A percentile compares a stretch with the other conserved stretches of the same genome.
These are phyloP conservation scores for Hedya salicella DNA, from an alignment of 2,888 invertebrate species.

Conservation along the genomic window DNA sequence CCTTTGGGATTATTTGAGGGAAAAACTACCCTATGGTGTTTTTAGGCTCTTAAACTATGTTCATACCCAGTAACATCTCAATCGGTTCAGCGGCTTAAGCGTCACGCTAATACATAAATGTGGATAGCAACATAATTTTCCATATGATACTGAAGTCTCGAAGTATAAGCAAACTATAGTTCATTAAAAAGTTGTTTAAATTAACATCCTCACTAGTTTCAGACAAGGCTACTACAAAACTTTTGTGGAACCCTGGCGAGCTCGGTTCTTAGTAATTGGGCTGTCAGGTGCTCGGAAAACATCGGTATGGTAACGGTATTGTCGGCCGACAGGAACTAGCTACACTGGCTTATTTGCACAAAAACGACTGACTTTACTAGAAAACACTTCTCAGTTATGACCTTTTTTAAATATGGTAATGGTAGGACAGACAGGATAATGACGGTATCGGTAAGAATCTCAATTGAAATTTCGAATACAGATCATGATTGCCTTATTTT, in stretches of 20 bases:
- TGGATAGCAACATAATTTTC: too few species aligned
- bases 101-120: too few species aligned
- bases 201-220: too few species aligned
- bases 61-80: too few species aligned
- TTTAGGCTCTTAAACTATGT: too few species aligned
- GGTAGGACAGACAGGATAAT: constrained; percentile 13
- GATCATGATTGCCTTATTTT: background rate
- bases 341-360: background rate
- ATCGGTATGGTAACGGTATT: constrained; percentile 16
- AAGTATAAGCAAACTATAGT: too few species aligned
- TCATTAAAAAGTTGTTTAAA: too few species aligned
- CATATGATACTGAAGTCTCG: too few species aligned
- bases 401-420: background rate
- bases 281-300: constrained; percentile 45
- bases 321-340: background rate
- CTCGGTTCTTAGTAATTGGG: constrained; percentile 46
- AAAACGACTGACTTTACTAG: background rate
- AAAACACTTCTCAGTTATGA: background rate
- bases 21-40: too few species aligned
- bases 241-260: constrained; percentile 26
- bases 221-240: too few species aligned
- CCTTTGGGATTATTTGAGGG: too few species aligned
- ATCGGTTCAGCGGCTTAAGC: too few species aligned
- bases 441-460: constrained; percentile 24
- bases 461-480: constrained; percentile 25